Percentiles rank a stretch among this genome's conserved stretches.
Evolutionary conservation across 2,113 vertebrate genomes (phyloP).

Genomic region (Indri indri): DNA sequence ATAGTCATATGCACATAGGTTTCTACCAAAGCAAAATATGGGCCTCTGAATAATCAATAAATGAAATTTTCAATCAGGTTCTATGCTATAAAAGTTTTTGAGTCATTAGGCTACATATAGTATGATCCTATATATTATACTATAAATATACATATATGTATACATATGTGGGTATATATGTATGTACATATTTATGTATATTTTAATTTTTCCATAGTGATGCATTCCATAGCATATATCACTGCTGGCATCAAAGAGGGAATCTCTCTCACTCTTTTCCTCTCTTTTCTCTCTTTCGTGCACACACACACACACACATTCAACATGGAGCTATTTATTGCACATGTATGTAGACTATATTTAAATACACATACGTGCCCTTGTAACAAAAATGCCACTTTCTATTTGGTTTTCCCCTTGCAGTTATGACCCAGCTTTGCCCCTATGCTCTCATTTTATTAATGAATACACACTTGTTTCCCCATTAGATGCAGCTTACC

Average conservation of each 20-base stretch:
- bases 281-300: not conserved
- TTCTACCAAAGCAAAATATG: not conserved
- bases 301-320: not conserved
- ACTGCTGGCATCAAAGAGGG: not conserved
- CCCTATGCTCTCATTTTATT: conserved; percentile 32
- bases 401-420: not conserved
- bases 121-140: not conserved
- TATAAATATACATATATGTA: not conserved
- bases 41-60: not conserved
- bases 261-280: not conserved
- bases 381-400: not conserved
- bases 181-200: not conserved
- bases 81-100: not conserved
- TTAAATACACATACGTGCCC: not conserved
- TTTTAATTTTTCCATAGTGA: not conserved
- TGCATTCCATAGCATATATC: not conserved
- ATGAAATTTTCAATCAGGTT: not conserved
- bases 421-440: not conserved
- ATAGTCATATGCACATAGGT: not conserved
- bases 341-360: not conserved
- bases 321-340: not conserved
- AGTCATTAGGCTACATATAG: not conserved
- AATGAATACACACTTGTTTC: conserved; percentile 30
- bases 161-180: not conserved
- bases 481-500: not conserved